Base-by-base conservation (phyloP, 2,113 vertebrate species). In the Morphnarchus princeps region DNA sequence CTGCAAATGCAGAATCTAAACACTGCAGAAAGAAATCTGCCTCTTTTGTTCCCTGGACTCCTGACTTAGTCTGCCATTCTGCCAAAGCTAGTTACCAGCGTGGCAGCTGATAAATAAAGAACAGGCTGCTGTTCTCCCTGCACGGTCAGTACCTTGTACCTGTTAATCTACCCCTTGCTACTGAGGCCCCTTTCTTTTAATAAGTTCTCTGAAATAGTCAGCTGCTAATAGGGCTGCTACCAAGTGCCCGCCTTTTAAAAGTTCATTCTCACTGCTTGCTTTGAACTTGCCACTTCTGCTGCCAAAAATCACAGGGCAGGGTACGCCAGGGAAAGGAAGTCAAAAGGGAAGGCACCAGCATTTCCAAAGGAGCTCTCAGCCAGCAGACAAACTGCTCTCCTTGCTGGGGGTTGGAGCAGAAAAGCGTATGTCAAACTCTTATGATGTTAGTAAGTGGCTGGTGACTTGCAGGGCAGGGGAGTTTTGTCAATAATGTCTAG, bases 31-130 rank as follows among this genome's bases (percentile, higher is more conserved):
- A 65, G 43, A 90, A 92, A 87, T 77, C 65, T 70, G 45, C 34
- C 24, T 89, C 57, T 65, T 89, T 74, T 82, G 22, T 73, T 94
- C 93, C 79, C 94, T 4, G 16, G 69, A 82, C 61, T 96, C 65
- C 70, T 89, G 86, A 47, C 69, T 93, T 82, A 28, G 36, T 54
- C 79, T 89, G 54, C 90, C 54, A 16, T 47, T 89, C 87, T 87
- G 89, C 85, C 88, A 91, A 83, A 91, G 42, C 38, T 22, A 38
- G 63, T 93, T 92, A 95, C 36, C 62, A 61, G 38, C 1, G 2
- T 28, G 55, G 93, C 77, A 80, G 57, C 61, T 85, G 84, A 92
- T 76, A 88, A 95, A 91, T 50, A 96, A 91, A 85, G 69, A 59
- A 49, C 77, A 85, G 76, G 29, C 34, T 90, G 66, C 72, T 55